A percentile compares a stretch with the other conserved stretches of the same genome.
Conservation (phyloP, 2,113 vertebrate genomes). For the Serilophus lunatus region DNA sequence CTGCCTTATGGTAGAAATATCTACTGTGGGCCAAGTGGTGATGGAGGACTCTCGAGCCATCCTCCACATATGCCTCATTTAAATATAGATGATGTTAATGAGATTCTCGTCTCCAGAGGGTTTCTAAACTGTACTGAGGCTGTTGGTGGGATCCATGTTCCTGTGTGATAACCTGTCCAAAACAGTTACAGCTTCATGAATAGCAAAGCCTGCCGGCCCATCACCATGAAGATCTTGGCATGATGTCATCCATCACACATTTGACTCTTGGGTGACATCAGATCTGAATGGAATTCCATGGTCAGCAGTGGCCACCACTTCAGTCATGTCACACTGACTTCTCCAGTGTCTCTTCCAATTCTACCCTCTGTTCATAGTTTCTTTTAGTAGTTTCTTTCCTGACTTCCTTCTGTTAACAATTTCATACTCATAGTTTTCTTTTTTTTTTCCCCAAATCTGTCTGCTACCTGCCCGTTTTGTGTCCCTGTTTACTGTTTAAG, state of each 20-base stretch:
- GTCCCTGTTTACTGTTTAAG: constrained; percentile 9
- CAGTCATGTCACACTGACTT: neutral
- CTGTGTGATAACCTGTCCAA: neutral
- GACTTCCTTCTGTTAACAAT: neutral
- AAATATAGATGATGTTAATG: neutral
- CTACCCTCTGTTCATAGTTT: neutral
- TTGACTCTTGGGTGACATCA: neutral
- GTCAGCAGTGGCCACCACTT: neutral
- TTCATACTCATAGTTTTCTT: neutral
- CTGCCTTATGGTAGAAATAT: neutral
- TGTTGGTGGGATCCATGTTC: neutral
- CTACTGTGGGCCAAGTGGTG: neutral
- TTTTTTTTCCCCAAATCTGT: neutral
- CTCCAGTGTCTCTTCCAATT: neutral
- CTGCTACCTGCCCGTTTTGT: neutral
- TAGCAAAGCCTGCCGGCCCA: neutral
- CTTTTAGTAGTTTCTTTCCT: neutral
- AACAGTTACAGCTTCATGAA: neutral
- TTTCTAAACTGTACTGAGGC: neutral
- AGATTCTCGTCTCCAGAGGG: neutral
- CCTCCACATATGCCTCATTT: neutral
- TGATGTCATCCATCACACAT: neutral
- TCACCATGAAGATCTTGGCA: neutral
- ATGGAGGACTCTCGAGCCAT: neutral
- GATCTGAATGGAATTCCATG: neutral